Conservation (phyloP, 2,888 invertebrate genomes). For the Pseudanteris insignis region DNA sequence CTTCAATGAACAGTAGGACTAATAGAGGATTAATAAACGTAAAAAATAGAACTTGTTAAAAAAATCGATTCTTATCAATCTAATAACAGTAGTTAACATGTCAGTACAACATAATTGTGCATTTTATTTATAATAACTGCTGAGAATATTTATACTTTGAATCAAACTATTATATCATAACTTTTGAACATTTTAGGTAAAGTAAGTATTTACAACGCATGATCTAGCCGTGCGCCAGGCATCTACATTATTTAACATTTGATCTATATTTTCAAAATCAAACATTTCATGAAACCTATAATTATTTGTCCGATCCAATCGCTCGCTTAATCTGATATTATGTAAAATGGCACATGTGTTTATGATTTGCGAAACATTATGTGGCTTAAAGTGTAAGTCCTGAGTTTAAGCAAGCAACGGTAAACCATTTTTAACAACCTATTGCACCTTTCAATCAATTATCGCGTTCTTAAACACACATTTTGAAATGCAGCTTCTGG, state of each 20-base stretch:
- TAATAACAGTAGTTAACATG: too few species aligned
- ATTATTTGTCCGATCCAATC: neutral
- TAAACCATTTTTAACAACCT: neutral
- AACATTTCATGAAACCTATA: neutral
- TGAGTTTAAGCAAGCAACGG: conserved; percentile 4
- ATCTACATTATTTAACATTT: neutral
- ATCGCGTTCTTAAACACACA: neutral
- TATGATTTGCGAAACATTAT: conserved; percentile 2
- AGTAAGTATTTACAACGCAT: neutral
- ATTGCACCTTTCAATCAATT: conserved; percentile 2
- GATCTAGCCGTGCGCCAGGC: neutral
- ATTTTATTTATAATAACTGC: too few species aligned
- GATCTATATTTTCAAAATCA: neutral
- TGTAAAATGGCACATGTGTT: conserved; percentile 3
- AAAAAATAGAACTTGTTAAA: too few species aligned
- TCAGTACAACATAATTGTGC: too few species aligned
- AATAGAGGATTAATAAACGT: too few species aligned
- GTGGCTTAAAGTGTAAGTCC: conserved; percentile 5
- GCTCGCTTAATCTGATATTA: conserved; percentile 2
- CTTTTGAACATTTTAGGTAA: too few species aligned
- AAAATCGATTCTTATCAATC: too few species aligned
- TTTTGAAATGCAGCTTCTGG: neutral
- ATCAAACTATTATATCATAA: too few species aligned
- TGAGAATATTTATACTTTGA: too few species aligned
- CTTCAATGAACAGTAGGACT: too few species aligned